A percentile compares a stretch with the other conserved stretches of the same genome.
These are phyloP conservation scores for Apis dorsata DNA, from an alignment of 1,140 invertebrate genomes.

Conservation along the genomic window DNA sequence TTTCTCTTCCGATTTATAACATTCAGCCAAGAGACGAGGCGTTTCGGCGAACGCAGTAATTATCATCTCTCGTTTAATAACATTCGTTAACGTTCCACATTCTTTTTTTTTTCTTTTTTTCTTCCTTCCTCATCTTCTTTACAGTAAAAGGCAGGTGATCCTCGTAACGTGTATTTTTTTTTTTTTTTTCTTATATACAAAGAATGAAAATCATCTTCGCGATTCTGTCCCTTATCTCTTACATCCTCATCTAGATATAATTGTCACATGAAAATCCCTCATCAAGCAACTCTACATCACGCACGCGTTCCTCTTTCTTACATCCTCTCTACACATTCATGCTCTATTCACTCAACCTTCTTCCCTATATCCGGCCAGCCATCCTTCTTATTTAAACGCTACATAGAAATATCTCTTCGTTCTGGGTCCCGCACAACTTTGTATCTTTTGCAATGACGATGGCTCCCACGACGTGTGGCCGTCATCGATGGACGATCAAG, in stretches of 20 bases:
- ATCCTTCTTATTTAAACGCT: slow-evolving; percentile 56
- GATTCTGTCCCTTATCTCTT: neutral
- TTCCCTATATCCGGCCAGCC: slow-evolving; percentile 27
- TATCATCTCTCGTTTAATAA: slow-evolving; percentile 2
- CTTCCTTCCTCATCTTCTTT: neutral
- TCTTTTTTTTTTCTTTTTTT: neutral
- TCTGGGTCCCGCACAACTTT: slow-evolving; percentile 68
- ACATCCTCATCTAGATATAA: slow-evolving; percentile 19
- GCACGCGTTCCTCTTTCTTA: slow-evolving; percentile 29
- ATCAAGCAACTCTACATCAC: slow-evolving; percentile 25
- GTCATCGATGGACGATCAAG: slow-evolving; percentile 47
- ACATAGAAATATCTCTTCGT: slow-evolving; percentile 68
- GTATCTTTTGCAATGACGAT: slow-evolving; percentile 63
- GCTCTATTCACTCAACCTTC: slow-evolving; percentile 37
- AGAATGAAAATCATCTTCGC: slow-evolving; percentile 38
- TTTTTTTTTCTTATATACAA: slow-evolving; percentile 40
- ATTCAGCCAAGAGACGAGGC: slow-evolving; percentile 37
- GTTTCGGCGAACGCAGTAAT: neutral
- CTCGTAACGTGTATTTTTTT: slow-evolving; percentile 32
- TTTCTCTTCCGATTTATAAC: neutral
- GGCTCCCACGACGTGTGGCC: slow-evolving; percentile 60
- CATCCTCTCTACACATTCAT: slow-evolving; percentile 14
- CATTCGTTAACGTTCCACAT: neutral
- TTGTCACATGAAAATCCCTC: slow-evolving; percentile 10
- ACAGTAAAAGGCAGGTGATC: slow-evolving; percentile 43